phyloP scores from a whole-genome alignment of 2,113 vertebrate genomes.

The Ursus arctos region DNA sequence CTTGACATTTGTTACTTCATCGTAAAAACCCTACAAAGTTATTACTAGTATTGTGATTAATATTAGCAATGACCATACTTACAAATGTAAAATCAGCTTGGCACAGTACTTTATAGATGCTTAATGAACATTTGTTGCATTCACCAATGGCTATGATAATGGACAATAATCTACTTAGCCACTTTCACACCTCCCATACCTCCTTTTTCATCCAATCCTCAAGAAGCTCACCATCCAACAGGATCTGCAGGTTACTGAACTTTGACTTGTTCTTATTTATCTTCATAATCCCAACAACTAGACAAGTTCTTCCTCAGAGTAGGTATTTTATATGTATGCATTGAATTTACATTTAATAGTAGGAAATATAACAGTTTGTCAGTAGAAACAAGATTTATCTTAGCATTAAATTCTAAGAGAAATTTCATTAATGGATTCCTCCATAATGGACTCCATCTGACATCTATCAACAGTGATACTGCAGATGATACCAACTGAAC shows the following conservation, averaged over 20 bases:
- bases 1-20: neutral
- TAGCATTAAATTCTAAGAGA: slow-evolving; percentile 5
- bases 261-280: neutral
- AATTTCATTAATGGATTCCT: neutral
- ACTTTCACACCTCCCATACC: neutral
- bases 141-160: neutral
- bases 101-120: neutral
- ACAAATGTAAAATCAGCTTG: slow-evolving; percentile 10
- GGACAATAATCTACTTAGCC: neutral
- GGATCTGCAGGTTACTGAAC: neutral
- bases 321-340: neutral
- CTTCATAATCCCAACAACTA: neutral
- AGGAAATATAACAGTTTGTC: slow-evolving; percentile 16
- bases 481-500: neutral
- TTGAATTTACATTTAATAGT: neutral
- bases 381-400: slow-evolving; percentile 28
- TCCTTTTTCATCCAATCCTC: neutral
- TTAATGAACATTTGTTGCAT: neutral
- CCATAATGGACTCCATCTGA: neutral
- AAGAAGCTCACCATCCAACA: neutral
- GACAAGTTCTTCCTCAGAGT: neutral
- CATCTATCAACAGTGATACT: neutral
- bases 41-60: neutral
- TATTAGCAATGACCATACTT: neutral
- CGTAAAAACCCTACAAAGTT: neutral